Evolutionary conservation across 2,888 invertebrate genomes (phyloP).

Genomic region (Hirtodrosophila confusa): DNA sequence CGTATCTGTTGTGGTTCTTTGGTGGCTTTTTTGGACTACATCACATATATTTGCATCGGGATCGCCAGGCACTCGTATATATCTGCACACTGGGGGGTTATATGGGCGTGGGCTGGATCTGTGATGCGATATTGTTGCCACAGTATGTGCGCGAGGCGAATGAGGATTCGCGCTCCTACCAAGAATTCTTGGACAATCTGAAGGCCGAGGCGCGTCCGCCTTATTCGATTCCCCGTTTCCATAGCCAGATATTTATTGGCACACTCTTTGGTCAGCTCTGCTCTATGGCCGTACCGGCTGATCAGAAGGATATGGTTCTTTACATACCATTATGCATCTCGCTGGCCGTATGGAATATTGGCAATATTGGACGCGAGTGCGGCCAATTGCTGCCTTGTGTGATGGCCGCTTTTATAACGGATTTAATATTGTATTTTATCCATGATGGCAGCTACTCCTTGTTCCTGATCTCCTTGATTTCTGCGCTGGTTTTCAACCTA

Average conservation of each 20-base stretch:
- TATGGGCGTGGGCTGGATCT: conserved; percentile 93
- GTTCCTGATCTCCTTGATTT: neutral
- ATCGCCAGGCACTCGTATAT: conserved; percentile 95
- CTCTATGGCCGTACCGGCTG: conserved; percentile 89
- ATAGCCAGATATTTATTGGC: too few species aligned
- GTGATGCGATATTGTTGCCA: conserved; percentile 93
- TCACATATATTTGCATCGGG: conserved; percentile 94
- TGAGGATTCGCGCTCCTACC: conserved; percentile 85
- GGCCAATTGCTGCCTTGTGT: conserved; percentile 87
- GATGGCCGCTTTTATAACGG: conserved; percentile 57
- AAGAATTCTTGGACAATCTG: conserved; percentile 87
- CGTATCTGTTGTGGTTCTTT: conserved; percentile 94
- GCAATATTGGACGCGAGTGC: conserved; percentile 93
- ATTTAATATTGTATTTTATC: conserved; percentile 87
- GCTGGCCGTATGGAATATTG: conserved; percentile 94
- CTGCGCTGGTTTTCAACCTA: too few species aligned
- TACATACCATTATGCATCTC: conserved; percentile 89
- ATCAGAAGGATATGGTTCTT: conserved; percentile 86
- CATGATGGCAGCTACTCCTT: conserved; percentile 59
- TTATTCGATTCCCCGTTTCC: conserved; percentile 85
- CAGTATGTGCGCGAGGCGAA: conserved; percentile 93
- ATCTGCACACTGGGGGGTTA: conserved; percentile 95
- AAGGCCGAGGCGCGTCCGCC: conserved; percentile 89
- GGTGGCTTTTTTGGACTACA: conserved; percentile 95
- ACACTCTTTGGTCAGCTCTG: too few species aligned